Evolutionary conservation across 2,888 invertebrate species (phyloP), one percentile per base, ranked within the genome.

Genomic region (Parapristionchus giblindavisi): DNA sequence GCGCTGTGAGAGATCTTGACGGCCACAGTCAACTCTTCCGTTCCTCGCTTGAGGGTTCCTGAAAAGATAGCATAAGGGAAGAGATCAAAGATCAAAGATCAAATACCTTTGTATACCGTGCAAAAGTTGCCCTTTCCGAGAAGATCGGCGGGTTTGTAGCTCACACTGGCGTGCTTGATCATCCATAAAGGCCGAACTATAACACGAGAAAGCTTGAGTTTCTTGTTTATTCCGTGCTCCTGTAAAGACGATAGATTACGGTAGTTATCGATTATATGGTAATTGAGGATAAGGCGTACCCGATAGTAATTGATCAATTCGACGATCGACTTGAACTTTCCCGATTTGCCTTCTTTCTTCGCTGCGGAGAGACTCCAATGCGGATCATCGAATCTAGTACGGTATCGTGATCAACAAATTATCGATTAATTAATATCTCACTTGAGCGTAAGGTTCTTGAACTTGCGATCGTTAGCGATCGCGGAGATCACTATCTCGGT

Each of bases 51-150:
- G n/a, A n/a, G n/a, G n/a, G n/a, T n/a, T n/a, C n/a, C n/a, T n/a
- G n/a, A 24, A n/a, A n/a, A n/a, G n/a, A n/a, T 43, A 43, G 11
- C 43, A 17, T 43, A 43, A 8, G 8, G 11, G 56, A 56, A n/a
- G 6, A 5, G 14, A 11, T 14, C 65, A 48, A 52, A 58, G 8
- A 32, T 68, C n/a, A 65, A 54, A 32, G n/a, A 29, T 36, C 29
- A 11, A 21, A 11, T 34, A 68, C 68, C 77, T 56, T 78, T 80
- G 75, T 72, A 78, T 36, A 80, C 80, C 61, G 65, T 29, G 71
- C 77, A 78, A 70, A 79, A 79, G 75, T 81, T 78, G 6, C 80
- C 80, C n/a, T 63, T 66, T n/a, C 80, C 80, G 65, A 80, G 51
- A 24, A 61, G 60, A 61, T 80, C 78, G 71, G 79, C 70, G 54